Base-by-base conservation (phyloP, 1,140 invertebrate genomes). In the Aphelenchoides besseyi region DNA sequence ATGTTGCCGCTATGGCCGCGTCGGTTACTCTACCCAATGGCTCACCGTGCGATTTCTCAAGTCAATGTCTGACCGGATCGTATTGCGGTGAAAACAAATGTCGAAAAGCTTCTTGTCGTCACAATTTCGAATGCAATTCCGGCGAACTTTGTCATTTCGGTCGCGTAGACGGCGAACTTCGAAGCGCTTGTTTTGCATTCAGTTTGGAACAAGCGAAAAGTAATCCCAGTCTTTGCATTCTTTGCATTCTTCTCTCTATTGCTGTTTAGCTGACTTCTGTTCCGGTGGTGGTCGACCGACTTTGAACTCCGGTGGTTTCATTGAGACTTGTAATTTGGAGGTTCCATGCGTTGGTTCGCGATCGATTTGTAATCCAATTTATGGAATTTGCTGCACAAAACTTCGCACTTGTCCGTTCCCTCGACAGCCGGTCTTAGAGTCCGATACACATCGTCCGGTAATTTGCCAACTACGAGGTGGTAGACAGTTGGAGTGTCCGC, bases 371-470 rank as follows among this genome's bases (percentile, higher is more conserved):
- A 74, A 74, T 32, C 73, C 73, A n/a, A 32, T 54, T 23, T 72
- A 33, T 53, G 73, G 73, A 32, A 37, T 74, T 16, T 74, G 73
- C 41, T 74, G 73, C 55, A 33, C 66, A 82, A 75, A 81, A 32
- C 62, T 81, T 1, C 62, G 77, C 23, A 79, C 77, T 2, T 81
- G 79, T 35, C 77, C 79, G 2, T 70, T 41, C 37, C 78, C 79
- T 3, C 68, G 57, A 29, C 77, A 74, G 37, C 74, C 80, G 0
- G 57, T 82, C 12, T 26, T 82, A 2, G 81, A 81, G 48, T 35
- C 54, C 12, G 55, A 71, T 12, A 82, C 77, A 3, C 64, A 74
- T 5, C 64, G 68, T 32, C 80, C 79, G 0, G 63, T 79, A 0
- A 73, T 82, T 29, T 81, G 79, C 37, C 71, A 76, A 32, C 55